Conservation (phyloP, 2,113 vertebrate genomes). For the Eudyptes chrysolophus region DNA sequence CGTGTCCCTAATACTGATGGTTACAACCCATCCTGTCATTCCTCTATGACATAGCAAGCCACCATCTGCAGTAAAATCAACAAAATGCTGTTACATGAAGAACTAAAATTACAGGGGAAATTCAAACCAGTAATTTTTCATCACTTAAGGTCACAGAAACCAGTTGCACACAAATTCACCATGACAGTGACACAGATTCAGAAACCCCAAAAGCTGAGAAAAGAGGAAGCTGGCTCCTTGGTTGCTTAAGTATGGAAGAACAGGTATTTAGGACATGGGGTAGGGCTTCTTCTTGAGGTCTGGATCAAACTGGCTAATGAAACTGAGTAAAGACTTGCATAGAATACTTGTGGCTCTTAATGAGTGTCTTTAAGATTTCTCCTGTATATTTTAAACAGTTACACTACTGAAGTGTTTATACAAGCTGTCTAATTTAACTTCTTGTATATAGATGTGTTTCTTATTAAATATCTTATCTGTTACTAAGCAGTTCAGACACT, state of each 20-base stretch:
- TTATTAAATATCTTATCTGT: not conserved
- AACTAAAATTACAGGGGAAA: not conserved
- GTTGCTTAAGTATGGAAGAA: not conserved
- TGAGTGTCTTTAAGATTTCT: not conserved
- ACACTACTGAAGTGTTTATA: not conserved
- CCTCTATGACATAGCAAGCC: not conserved
- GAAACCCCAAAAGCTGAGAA: not conserved
- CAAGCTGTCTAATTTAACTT: not conserved
- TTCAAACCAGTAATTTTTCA: not conserved
- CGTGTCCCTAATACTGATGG: not conserved
- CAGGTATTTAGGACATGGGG: not conserved
- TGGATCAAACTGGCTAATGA: not conserved
- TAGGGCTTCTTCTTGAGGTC: not conserved
- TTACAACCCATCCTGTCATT: not conserved
- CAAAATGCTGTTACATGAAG: not conserved
- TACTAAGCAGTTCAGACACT: not conserved
- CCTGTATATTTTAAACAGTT: not conserved
- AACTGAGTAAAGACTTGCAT: not conserved
- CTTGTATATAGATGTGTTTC: not conserved
- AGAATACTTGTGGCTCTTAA: not conserved
- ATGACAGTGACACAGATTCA: not conserved
- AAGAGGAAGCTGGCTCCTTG: not conserved
- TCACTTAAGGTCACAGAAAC: not conserved
- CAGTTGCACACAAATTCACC: not conserved
- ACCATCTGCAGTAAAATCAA: not conserved